Evolutionary conservation across 1,140 invertebrate genomes (phyloP), one percentile per base, ranked within the genome.

Genomic region (Listronotus bonariensis): DNA sequence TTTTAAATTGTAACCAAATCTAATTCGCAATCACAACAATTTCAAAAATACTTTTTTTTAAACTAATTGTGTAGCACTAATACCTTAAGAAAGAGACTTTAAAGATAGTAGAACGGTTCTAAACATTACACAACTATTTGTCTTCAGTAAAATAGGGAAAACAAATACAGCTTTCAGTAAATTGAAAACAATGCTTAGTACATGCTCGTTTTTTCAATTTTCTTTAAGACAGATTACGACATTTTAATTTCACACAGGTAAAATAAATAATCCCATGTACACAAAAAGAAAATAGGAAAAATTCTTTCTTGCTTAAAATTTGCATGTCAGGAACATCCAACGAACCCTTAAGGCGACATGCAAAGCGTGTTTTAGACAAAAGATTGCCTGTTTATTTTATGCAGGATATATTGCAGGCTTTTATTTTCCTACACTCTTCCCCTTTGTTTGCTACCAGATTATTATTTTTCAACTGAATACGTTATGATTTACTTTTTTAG

Each of bases 351-450:
- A 52, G 58, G 49, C 49, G 58, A 60, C 58, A 60, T 60, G 46
- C 58, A 60, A 60, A 60, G 58, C 58, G 42, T 60, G 58, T 51
- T 60, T 46, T 52, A 60, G 58, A 60, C 46, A 60, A 60, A 60
- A 60, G 58, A 60, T 60, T 60, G 58, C 58, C 58, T 60, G 58
- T 60, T 32, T 60, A 46, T 60, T 60, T 60, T 60, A 17, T 40
- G 18, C 58, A 32, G 55, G 36, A 49, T 38, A 60, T 60, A 60
- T 60, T 51, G 58, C 49, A 38, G 46, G 32, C 40, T 57, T 57
- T 57, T 57, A 57, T 57, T 57, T 46, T 26, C 55, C 18, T 32
- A 41, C 42, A 57, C 42, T 45, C 34, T 46, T 57, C 42, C 43
- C 43, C 55, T 57, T 57, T 45, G 55, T 57, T 57, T 57, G 42